These are phyloP conservation scores for Oncorhynchus kisutch DNA, from an alignment of 2,113 vertebrate genomes.

Conservation along the genomic window DNA sequence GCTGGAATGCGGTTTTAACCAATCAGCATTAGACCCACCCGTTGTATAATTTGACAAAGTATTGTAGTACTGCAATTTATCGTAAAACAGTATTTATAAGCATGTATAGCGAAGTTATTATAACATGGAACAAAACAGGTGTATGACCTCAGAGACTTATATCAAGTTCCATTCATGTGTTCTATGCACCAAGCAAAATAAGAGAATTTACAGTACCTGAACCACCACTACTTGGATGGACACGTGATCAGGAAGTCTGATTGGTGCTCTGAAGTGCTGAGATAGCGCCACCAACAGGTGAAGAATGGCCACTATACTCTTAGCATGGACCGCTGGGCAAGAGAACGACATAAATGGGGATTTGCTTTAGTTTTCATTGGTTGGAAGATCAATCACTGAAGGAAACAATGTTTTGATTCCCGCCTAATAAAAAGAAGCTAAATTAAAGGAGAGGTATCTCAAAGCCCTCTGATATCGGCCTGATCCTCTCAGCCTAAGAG, in stretches of 20 bases:
- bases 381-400: conserved; percentile 23
- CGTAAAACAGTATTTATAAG: too few relatives aligned
- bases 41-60: too few relatives aligned
- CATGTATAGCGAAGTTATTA: too few relatives aligned
- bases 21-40: too few relatives aligned
- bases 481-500: not conserved
- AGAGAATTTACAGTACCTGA: conserved; percentile 79
- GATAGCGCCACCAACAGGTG: conserved; percentile 94
- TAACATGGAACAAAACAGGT: too few relatives aligned
- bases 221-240: conserved; percentile 97
- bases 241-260: conserved; percentile 95
- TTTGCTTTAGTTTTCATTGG: not conserved
- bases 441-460: not conserved
- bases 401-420: conserved; percentile 3
- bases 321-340: conserved; percentile 88
- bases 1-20: too few relatives aligned
- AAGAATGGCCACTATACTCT: conserved; percentile 94
- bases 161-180: too few relatives aligned
- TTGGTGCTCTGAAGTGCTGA: conserved; percentile 94
- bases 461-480: conserved; percentile 18
- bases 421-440: not conserved
- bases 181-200: not conserved
- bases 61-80: too few relatives aligned
- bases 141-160: too few relatives aligned
- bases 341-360: not conserved